A percentile compares a stretch with the other conserved stretches of the same genome.
phyloP scores from a whole-genome alignment of 2,113 vertebrate genomes.

The Dendropsophus ebraccatus region DNA sequence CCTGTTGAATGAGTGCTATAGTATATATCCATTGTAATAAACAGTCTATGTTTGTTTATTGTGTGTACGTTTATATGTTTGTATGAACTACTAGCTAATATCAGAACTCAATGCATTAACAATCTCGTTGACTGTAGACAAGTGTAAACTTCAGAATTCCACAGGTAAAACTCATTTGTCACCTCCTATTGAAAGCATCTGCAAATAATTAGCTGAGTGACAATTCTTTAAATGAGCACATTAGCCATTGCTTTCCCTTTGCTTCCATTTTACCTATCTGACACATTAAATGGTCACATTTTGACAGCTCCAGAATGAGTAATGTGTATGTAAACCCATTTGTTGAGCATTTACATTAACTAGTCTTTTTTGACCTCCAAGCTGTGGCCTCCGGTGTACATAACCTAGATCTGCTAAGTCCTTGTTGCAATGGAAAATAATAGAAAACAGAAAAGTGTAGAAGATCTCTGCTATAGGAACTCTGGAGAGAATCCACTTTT shows the following conservation, averaged over 20 bases:
- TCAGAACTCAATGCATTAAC: background rate
- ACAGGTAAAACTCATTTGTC: constrained; percentile 1
- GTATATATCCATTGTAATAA: background rate
- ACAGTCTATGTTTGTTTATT: background rate
- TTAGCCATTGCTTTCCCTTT: background rate
- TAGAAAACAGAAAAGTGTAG: background rate
- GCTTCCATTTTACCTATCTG: background rate
- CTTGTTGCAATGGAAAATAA: background rate
- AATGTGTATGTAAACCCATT: background rate
- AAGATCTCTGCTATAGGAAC: background rate
- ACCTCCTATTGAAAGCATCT: background rate
- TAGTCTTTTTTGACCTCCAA: background rate
- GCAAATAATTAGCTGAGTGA: constrained; percentile 16
- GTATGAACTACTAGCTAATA: background rate
- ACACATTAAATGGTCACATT: background rate
- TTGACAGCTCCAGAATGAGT: constrained; percentile 29
- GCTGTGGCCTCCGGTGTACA: background rate
- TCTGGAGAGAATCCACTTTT: background rate
- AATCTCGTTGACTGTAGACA: constrained; percentile 6
- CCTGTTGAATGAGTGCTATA: background rate
- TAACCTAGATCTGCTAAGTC: background rate
- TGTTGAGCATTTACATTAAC: background rate
- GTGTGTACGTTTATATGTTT: background rate
- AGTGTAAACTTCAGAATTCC: constrained; percentile 18
- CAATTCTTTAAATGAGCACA: background rate